These are phyloP conservation scores for Nesoenas mayeri DNA, from an alignment of 2,113 vertebrate genomes.

Conservation along the genomic window DNA sequence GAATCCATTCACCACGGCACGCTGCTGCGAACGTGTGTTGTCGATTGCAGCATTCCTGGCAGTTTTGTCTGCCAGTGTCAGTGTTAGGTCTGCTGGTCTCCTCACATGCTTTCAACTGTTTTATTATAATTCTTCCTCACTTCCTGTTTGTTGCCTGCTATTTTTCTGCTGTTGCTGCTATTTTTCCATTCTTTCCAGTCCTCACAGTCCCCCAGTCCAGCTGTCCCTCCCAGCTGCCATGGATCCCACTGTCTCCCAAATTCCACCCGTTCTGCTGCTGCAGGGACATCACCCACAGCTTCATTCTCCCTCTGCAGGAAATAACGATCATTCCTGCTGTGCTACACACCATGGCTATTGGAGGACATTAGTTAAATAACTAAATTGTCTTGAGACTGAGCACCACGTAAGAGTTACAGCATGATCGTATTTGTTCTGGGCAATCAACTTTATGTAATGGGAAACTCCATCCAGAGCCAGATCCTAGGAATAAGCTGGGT, in stretches of 20 bases:
- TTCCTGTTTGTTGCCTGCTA: slow-evolving; percentile 1
- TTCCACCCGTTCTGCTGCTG: neutral
- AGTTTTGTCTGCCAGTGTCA: neutral
- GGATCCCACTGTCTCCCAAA: neutral
- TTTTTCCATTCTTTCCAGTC: neutral
- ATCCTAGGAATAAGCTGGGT: neutral
- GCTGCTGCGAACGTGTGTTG: neutral
- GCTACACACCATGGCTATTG: slow-evolving; percentile 1
- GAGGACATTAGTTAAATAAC: slow-evolving; percentile 43
- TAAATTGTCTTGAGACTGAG: slow-evolving; percentile 54
- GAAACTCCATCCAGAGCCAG: slow-evolving; percentile 13
- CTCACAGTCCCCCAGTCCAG: neutral
- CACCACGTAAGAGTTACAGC: slow-evolving; percentile 3
- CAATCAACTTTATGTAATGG: slow-evolving; percentile 42
- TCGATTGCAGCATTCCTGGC: neutral
- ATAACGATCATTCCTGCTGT: slow-evolving; percentile 53
- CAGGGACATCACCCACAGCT: slow-evolving; percentile 5
- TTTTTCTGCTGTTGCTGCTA: slow-evolving; percentile 8
- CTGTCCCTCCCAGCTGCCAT: slow-evolving; percentile 26
- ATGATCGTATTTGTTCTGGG: slow-evolving; percentile 24
- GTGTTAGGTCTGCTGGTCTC: neutral
- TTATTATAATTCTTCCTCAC: neutral
- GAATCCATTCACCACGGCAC: neutral
- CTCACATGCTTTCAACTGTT: neutral
- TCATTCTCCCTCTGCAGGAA: slow-evolving; percentile 37